Percentiles rank a stretch among this genome's conserved stretches.
These are phyloP conservation scores for Folsomia candida DNA, from an alignment of 2,888 invertebrate genomes.

Conservation along the genomic window DNA sequence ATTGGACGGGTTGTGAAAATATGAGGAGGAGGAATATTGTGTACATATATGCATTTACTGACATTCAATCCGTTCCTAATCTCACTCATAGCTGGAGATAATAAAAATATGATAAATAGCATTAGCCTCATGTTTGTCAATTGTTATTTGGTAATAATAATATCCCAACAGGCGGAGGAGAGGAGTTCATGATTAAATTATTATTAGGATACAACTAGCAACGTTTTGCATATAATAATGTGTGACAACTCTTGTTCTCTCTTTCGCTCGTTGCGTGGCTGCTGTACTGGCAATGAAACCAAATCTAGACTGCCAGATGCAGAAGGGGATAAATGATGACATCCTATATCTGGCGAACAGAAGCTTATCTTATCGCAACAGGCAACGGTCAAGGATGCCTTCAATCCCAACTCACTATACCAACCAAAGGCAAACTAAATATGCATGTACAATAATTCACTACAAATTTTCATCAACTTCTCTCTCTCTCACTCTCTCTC, in stretches of 20 bases:
- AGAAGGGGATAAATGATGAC: conserved; percentile 18
- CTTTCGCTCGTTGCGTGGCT: not conserved
- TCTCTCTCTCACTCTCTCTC: no score
- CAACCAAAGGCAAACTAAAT: no score
- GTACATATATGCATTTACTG: no score
- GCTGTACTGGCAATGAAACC: conserved; percentile 1
- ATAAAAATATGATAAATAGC: conserved; percentile 4
- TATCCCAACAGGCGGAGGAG: not conserved
- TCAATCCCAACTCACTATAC: not conserved
- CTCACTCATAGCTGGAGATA: not conserved
- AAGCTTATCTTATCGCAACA: conserved; percentile 18
- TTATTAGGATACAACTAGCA: not conserved
- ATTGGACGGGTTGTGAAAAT: not conserved
- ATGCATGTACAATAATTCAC: no score
- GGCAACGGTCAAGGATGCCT: conserved; percentile 18
- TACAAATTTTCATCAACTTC: no score
- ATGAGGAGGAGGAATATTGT: no score
- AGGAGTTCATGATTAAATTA: not conserved
- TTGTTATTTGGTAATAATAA: conserved; percentile 13
- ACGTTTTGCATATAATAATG: not conserved
- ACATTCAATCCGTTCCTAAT: conserved; percentile 3
- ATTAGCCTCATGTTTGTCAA: conserved; percentile 8
- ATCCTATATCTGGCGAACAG: conserved; percentile 15
- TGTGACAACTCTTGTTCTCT: not conserved
- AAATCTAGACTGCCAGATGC: conserved; percentile 10